Percentiles rank a stretch among this genome's conserved stretches.
phyloP scores from a whole-genome alignment of 2,888 invertebrate genomes.

The Cerceris ruficornis region DNA sequence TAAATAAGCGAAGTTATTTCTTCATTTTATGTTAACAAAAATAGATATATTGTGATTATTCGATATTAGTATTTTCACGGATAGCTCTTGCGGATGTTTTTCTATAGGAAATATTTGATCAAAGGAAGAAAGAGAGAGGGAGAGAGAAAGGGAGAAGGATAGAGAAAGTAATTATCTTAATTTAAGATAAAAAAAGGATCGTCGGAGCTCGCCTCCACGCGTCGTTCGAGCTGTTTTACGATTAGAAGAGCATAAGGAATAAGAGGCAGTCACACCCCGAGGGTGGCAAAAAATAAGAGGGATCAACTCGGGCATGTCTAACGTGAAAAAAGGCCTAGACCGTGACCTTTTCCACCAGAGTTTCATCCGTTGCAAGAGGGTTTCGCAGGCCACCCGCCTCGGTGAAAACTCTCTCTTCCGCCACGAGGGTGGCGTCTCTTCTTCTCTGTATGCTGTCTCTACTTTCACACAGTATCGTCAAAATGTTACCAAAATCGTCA shows the following conservation, averaged over 20 bases:
- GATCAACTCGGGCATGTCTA: constrained; percentile 36
- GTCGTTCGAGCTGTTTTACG: constrained; percentile 57
- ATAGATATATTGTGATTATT: no score
- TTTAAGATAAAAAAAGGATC: constrained; percentile 4
- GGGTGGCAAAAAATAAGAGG: constrained; percentile 23
- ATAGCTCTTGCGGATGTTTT: no score
- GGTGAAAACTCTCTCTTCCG: neutral
- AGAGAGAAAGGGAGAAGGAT: no score
- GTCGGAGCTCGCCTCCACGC: constrained; percentile 31
- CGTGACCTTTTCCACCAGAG: constrained; percentile 74
- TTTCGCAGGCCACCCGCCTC: constrained; percentile 19
- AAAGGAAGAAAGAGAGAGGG: no score
- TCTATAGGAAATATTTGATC: no score
- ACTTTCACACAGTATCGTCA: no score
- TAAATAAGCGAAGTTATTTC: no score
- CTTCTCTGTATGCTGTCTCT: neutral
- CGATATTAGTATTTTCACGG: no score
- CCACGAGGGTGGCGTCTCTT: neutral
- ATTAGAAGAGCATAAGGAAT: constrained; percentile 42
- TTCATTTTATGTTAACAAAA: no score
- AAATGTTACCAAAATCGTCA: no score
- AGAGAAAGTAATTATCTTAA: no score
- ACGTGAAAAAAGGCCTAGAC: constrained; percentile 67
- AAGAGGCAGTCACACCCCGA: constrained; percentile 48
- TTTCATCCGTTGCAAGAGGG: constrained; percentile 59